Conservation (phyloP, 2,797 vertebrate species). For the Esox lucius region DNA sequence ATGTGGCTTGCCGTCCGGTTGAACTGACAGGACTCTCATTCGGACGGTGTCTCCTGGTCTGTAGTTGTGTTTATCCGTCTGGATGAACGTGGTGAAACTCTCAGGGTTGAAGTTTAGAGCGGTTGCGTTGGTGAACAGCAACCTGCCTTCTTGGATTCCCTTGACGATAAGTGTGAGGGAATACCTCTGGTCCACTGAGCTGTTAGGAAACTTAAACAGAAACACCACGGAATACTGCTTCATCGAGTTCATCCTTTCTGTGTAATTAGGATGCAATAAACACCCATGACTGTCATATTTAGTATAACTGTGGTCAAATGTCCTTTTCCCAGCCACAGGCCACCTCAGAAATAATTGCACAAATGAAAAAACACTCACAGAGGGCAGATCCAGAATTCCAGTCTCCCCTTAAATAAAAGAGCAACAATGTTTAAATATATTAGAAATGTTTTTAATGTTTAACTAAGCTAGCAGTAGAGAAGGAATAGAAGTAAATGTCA, state of each 20-base stretch:
- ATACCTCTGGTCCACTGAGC: conserved; percentile 27
- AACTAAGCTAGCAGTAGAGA: not conserved
- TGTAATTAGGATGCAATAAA: not conserved
- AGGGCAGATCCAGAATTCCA: conserved; percentile 53
- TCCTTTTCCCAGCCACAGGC: not conserved
- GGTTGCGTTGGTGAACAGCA: conserved; percentile 63
- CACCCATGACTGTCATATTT: not conserved
- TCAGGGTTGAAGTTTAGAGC: conserved; percentile 40
- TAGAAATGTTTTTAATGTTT: too few species aligned
- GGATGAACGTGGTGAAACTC: conserved; percentile 59
- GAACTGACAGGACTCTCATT: conserved; percentile 53
- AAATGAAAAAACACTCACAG: conserved; percentile 53
- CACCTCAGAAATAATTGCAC: not conserved
- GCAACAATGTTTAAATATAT: not conserved
- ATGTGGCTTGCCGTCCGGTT: conserved; percentile 54
- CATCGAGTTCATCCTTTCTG: not conserved
- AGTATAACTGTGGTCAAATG: not conserved
- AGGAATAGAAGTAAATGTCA: conserved; percentile 22
- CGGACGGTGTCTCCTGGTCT: conserved; percentile 55
- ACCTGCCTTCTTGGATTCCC: conserved; percentile 45
- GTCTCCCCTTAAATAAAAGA: conserved; percentile 45
- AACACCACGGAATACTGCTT: conserved; percentile 41
- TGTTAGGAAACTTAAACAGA: conserved; percentile 53
- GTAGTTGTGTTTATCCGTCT: conserved; percentile 61
- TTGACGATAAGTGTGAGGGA: conserved; percentile 54